Percentiles rank a stretch among this genome's conserved stretches.
Conservation (phyloP, 2,113 vertebrate species). For the Pogona vitticeps region DNA sequence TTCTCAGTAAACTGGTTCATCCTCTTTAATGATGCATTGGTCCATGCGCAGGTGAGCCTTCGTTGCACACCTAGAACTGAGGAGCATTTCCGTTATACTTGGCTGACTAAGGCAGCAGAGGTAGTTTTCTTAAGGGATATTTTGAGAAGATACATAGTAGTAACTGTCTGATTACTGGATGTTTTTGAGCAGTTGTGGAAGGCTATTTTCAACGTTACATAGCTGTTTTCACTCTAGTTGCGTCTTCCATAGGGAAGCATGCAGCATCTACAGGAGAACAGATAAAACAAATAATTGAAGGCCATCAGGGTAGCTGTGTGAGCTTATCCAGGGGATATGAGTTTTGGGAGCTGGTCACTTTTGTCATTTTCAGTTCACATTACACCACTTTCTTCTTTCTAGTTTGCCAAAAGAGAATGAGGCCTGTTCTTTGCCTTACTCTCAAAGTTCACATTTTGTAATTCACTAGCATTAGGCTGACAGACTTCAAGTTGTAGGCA, state of each 20-base stretch:
- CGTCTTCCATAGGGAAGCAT: neutral
- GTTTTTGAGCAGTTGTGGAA: neutral
- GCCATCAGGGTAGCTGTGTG: neutral
- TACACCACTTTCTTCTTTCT: neutral
- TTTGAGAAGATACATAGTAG: no score
- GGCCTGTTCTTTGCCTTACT: neutral
- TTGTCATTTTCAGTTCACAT: no score
- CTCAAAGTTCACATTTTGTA: neutral
- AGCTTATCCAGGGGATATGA: rapidly evolving
- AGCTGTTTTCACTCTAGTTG: neutral
- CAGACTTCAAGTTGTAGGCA: neutral
- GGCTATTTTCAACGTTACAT: neutral
- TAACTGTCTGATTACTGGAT: no score
- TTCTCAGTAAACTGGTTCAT: slow-evolving; percentile 99
- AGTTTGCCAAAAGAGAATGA: neutral
- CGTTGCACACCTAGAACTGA: slow-evolving; percentile 8
- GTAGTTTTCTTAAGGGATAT: neutral
- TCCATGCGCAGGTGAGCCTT: slow-evolving; percentile 93
- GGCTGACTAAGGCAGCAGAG: neutral
- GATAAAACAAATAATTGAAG: neutral
- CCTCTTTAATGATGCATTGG: slow-evolving; percentile 94
- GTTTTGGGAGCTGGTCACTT: neutral
- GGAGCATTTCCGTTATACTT: neutral
- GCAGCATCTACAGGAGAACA: neutral
- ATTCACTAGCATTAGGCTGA: neutral